Percentiles rank a stretch among this genome's conserved stretches.
phyloP scores from a whole-genome alignment of 2,113 vertebrate genomes.

The Oxygymnocypris stewartii region DNA sequence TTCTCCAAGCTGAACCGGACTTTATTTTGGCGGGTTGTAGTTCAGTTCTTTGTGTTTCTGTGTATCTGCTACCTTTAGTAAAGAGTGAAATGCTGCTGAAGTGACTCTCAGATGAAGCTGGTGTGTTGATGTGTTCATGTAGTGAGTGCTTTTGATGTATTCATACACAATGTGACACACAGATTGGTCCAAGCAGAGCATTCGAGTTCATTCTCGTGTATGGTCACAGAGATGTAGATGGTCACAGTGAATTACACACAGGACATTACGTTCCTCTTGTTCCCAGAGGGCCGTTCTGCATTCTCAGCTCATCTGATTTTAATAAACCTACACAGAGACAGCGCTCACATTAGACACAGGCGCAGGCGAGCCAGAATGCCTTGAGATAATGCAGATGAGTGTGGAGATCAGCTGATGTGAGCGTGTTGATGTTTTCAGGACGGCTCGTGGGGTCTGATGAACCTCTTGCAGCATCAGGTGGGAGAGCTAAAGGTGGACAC shows the following conservation, averaged over 20 bases:
- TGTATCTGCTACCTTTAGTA: too few relatives aligned
- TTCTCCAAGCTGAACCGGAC: too few relatives aligned
- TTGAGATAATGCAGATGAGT: neutral
- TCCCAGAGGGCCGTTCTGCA: slow-evolving; percentile 22
- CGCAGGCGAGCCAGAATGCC: neutral
- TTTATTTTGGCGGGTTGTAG: too few relatives aligned
- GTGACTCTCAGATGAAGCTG: too few relatives aligned
- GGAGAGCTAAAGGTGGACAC: slow-evolving; percentile 77
- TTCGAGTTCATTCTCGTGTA: neutral
- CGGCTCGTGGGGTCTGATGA: slow-evolving; percentile 66
- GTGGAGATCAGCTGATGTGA: slow-evolving; percentile 20
- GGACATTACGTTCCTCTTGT: slow-evolving; percentile 19
- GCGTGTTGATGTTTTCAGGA: slow-evolving; percentile 53
- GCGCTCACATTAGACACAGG: neutral
- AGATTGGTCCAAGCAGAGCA: neutral
- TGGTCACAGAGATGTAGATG: neutral
- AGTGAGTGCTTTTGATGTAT: too few relatives aligned
- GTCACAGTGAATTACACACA: slow-evolving; percentile 11
- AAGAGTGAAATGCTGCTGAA: too few relatives aligned
- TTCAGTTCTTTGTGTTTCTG: too few relatives aligned
- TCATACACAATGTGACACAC: too few relatives aligned
- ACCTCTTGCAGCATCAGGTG: slow-evolving; percentile 81
- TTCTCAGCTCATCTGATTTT: slow-evolving; percentile 17
- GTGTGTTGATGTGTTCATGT: too few relatives aligned
- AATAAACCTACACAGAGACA: neutral